Evolutionary conservation across 2,113 vertebrate genomes (phyloP).

Genomic region (Ploceus nigricollis): DNA sequence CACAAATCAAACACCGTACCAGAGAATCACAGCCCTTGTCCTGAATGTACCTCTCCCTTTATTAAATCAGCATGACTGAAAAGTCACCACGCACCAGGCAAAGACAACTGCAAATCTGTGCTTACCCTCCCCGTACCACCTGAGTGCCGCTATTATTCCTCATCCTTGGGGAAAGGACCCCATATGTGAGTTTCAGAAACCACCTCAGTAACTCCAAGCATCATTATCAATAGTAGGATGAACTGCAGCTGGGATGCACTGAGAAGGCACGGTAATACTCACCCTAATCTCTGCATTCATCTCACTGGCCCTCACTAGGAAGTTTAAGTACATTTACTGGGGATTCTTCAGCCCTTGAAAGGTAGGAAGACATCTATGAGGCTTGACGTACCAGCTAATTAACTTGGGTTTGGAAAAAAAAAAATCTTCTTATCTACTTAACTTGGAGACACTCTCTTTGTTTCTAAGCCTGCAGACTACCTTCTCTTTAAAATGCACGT

Average conservation of each 20-base stretch:
- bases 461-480: slow-evolving; percentile 65
- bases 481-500: slow-evolving; percentile 66
- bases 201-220: slow-evolving; percentile 65
- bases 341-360: slow-evolving; percentile 57
- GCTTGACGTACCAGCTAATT: slow-evolving; percentile 61
- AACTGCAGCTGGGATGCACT: slow-evolving; percentile 52
- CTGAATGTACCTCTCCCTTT: slow-evolving; percentile 20
- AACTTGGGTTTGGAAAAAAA: slow-evolving; percentile 55
- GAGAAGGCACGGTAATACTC: slow-evolving; percentile 42
- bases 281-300: slow-evolving; percentile 64
- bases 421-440: slow-evolving; percentile 65
- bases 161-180: slow-evolving; percentile 58
- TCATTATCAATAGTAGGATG: slow-evolving; percentile 70
- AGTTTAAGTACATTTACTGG: slow-evolving; percentile 68
- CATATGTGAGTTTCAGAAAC: slow-evolving; percentile 43
- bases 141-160: slow-evolving; percentile 62
- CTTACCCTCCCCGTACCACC: slow-evolving; percentile 45
- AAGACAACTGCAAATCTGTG: slow-evolving; percentile 36
- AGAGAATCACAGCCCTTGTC: not conserved
- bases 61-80: not conserved
- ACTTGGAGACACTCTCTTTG: slow-evolving; percentile 65
- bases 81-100: slow-evolving; percentile 30
- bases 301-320: slow-evolving; percentile 54
- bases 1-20: not conserved
- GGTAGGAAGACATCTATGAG: slow-evolving; percentile 55